Base-by-base conservation (phyloP, 2,888 invertebrate genomes). In the Scaptomyza reducta region DNA sequence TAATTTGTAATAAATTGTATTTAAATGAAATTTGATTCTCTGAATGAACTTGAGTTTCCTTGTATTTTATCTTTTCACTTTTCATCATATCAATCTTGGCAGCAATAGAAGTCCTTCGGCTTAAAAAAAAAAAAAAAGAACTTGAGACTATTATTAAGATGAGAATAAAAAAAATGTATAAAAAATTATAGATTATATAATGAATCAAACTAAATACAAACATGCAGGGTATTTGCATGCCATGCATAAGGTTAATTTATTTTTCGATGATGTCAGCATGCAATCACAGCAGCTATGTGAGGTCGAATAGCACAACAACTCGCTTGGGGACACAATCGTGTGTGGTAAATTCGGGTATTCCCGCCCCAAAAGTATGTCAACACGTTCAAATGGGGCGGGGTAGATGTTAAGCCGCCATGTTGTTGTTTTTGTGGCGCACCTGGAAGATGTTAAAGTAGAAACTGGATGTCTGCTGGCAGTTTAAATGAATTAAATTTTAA, bases 401-500 rank as follows among this genome's bases (percentile, higher is more conserved):
- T 4, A 16, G 14, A 16, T 66, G 62, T 57, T 57, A 56, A 41
- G 27, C 38, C 49, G 51, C 47, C 51, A 53, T 46, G 55, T 7
- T 64, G 51, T 44, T 63, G 45, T 33, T 51, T 54, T 41, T 35
- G 11, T 25, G 13, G 25, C 40, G 31, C 63, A 46, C 25, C 40
- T 18, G 45, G 50, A 51, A 61, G 16, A 35, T 10, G 25, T 22
- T 13, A 1, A 16, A 41, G 27, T 25, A 27, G 49, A 45, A 42
- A 49, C 38, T 57, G 47, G 14, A 47, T 60, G 59, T 25, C 40
- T 27, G 42, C 42, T 66, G 49, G 11, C 60, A 60, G 61, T 70
- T 68, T 55, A 61, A 55, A 53, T 35, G 51, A 42, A 50, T n/a
- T 6, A 73, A 86, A 73, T 86, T 87, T 75, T 77, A 85, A 87